A percentile compares a stretch with the other conserved stretches of the same genome.
Conservation (phyloP, 2,797 vertebrate genomes). For the Phrynocephalus vlangalii region DNA sequence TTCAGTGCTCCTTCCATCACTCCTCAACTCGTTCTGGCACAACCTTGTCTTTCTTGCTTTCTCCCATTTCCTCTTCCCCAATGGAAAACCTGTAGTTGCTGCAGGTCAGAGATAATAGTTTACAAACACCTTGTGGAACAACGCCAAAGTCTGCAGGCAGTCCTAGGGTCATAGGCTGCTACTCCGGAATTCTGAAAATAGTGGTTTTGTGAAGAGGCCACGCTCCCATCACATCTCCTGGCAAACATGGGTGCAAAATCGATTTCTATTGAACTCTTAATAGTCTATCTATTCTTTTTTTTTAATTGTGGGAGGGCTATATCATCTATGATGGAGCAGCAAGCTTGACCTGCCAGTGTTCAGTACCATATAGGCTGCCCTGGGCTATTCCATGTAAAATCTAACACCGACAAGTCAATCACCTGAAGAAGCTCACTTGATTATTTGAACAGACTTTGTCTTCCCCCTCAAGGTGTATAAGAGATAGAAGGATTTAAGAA, state of each 20-base stretch:
- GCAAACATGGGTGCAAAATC: neutral
- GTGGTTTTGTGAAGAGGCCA: neutral
- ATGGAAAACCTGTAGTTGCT: neutral
- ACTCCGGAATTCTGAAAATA: neutral
- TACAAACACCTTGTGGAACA: neutral
- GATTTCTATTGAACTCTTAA: neutral
- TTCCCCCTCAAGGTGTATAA: no score
- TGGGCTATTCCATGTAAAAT: no score
- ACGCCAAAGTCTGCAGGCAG: neutral
- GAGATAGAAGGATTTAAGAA: no score
- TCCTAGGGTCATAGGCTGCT: neutral
- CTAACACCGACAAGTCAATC: no score
- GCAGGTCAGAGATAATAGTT: neutral
- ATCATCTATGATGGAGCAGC: no score
- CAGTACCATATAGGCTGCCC: no score
- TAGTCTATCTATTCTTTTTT: neutral
- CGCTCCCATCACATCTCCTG: neutral
- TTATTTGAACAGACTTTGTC: no score
- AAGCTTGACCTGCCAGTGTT: no score
- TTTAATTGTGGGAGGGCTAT: no score
- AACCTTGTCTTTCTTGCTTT: neutral
- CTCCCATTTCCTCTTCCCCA: no score
- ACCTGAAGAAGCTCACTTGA: no score
- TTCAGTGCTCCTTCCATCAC: neutral
- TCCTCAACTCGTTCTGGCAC: no score